Conservation (phyloP, 2,797 vertebrate genomes). For the Sebastes miniatus region DNA sequence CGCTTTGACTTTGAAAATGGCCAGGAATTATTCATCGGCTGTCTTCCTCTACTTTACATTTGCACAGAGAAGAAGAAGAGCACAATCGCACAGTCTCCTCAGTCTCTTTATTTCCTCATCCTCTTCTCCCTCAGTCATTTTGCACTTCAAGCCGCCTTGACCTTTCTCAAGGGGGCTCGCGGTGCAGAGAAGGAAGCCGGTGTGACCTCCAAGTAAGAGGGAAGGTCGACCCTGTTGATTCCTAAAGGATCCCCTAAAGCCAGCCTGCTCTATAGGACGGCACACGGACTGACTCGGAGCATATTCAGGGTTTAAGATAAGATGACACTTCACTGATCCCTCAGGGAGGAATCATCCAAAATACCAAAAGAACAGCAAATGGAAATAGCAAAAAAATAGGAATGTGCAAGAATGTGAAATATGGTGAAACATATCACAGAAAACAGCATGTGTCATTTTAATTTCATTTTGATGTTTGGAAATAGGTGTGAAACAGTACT, state of each 20-base stretch:
- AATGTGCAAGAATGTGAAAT: background rate
- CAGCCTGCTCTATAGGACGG: background rate
- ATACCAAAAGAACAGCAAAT: background rate
- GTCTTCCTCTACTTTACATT: conserved; percentile 54
- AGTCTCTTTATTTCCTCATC: conserved; percentile 36
- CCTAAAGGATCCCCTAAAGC: conserved; percentile 34
- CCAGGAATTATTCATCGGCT: conserved; percentile 74
- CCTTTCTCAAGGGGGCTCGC: conserved; percentile 38
- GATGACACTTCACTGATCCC: background rate
- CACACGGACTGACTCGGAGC: background rate
- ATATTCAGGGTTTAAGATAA: background rate
- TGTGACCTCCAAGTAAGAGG: conserved; percentile 19
- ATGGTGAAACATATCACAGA: background rate
- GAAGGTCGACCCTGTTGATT: conserved; percentile 13
- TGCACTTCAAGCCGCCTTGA: conserved; percentile 67
- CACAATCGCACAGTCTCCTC: background rate
- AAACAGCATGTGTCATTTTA: background rate
- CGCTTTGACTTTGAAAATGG: conserved; percentile 71
- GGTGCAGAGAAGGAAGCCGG: background rate
- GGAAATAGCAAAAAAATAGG: background rate
- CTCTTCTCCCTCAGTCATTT: conserved; percentile 54
- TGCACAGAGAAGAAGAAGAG: conserved; percentile 41
- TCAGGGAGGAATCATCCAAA: background rate
- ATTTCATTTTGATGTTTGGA: background rate
- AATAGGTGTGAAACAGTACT: background rate